Evolutionary conservation across 2,797 vertebrate species (phyloP).

Genomic region (Threskiornis aethiopicus): DNA sequence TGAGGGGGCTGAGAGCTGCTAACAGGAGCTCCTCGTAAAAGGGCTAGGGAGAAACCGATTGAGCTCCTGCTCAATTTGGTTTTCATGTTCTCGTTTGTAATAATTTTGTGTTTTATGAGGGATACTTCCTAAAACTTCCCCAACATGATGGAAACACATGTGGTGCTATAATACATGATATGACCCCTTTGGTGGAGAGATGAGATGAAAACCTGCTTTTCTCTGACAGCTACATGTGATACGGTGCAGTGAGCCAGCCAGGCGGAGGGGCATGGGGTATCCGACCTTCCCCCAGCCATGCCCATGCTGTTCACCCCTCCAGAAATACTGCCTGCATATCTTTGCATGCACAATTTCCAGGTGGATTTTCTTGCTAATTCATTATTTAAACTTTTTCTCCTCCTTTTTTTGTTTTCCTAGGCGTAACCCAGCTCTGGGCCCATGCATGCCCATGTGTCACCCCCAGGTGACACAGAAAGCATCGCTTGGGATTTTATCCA

Average conservation of each 20-base stretch:
- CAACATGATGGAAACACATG: conserved; percentile 61
- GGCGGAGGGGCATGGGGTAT: not conserved
- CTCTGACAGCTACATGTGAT: not conserved
- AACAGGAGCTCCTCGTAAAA: conserved; percentile 41
- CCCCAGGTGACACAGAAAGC: accelerated
- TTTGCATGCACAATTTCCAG: not conserved
- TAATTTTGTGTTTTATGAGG: conserved; percentile 55
- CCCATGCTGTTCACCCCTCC: not conserved
- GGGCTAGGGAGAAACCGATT: not conserved
- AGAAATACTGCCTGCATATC: not conserved
- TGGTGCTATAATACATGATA: not conserved
- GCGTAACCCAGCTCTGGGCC: not conserved
- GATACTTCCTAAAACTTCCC: conserved; percentile 50
- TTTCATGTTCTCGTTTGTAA: conserved; percentile 50
- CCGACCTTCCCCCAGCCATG: not conserved
- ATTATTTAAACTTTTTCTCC: not conserved
- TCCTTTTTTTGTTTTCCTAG: not conserved
- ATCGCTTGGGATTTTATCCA: not conserved
- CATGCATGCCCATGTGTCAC: not conserved
- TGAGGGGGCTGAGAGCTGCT: not conserved
- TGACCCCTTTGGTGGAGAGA: not conserved
- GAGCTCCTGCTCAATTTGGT: conserved; percentile 25
- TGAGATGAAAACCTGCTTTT: not conserved
- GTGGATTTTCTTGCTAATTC: not conserved
- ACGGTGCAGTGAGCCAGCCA: not conserved